A percentile compares a stretch with the other conserved stretches of the same genome.
These are phyloP conservation scores for Ecdyonurus torrentis DNA, from an alignment of 2,888 invertebrate species.

Conservation along the genomic window DNA sequence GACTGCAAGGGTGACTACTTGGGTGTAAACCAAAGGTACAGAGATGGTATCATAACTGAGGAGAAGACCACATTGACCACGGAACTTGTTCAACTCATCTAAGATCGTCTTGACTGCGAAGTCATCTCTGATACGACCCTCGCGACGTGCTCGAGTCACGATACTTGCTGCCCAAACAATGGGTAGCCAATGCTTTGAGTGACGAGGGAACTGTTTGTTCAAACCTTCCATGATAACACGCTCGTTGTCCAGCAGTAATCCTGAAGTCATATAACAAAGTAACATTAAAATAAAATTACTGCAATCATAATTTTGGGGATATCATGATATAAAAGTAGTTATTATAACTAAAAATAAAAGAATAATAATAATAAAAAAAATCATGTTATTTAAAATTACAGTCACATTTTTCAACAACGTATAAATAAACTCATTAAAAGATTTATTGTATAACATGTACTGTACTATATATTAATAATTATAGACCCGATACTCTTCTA, in stretches of 20 bases:
- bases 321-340: too few species aligned
- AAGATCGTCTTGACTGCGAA: conserved; percentile 84
- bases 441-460: too few species aligned
- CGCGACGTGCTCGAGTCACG: conserved; percentile 74
- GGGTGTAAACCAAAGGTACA: conserved; percentile 68
- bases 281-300: too few species aligned
- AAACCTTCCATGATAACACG: conserved; percentile 58
- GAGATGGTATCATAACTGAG: conserved; percentile 64
- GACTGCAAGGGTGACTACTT: conserved; percentile 83
- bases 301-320: too few species aligned
- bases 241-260: conserved; percentile 66
- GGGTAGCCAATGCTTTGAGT: conserved; percentile 80
- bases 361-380: too few species aligned
- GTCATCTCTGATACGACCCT: conserved; percentile 76
- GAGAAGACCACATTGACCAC: conserved; percentile 58
- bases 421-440: too few species aligned
- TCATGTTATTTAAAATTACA: too few species aligned
- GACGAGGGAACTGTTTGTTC: conserved; percentile 64
- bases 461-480: too few species aligned
- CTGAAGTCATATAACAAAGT: too few species aligned
- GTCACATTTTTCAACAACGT: too few species aligned
- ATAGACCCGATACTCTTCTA: too few species aligned
- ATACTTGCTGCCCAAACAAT: conserved; percentile 86
- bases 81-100: conserved; percentile 70
- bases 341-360: too few species aligned